Percentiles rank a stretch among this genome's conserved stretches.
Evolutionary conservation across 2,888 invertebrate species (phyloP).

Genomic region (Leptopilina syphax): DNA sequence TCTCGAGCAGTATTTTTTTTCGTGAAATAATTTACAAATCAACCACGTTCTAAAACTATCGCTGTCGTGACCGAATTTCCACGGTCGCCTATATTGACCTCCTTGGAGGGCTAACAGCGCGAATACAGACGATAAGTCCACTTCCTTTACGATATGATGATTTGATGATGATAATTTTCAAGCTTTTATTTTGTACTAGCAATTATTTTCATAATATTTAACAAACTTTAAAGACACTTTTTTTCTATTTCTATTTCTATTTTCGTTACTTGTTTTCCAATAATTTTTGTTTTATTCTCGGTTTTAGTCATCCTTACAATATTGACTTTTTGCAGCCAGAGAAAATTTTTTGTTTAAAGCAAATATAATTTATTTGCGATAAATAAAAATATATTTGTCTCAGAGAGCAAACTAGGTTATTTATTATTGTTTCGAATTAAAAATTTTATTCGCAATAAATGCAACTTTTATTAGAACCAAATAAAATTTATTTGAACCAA

Average conservation of each 20-base stretch:
- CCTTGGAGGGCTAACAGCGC: conserved; percentile 40
- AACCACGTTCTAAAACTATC: not conserved
- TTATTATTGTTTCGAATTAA: no score
- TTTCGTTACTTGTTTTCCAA: not conserved
- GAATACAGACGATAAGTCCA: conserved; percentile 39
- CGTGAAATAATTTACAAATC: not conserved
- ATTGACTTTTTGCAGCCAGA: no score
- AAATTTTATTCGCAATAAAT: no score
- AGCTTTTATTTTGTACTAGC: not conserved
- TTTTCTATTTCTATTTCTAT: not conserved
- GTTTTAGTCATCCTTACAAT: no score
- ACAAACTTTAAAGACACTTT: not conserved
- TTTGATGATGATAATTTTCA: not conserved
- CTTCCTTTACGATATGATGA: conserved; percentile 37
- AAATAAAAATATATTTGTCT: no score
- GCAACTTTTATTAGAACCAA: no score
- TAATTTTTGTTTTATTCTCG: not conserved
- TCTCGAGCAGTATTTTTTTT: no score
- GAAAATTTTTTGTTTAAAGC: no score
- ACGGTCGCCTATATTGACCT: conserved; percentile 35
- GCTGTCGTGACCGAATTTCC: conserved; percentile 37
- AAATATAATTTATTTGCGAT: no score
- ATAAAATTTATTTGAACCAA: no score
- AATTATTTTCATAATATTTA: not conserved
- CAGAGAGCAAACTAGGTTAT: no score